A percentile compares a stretch with the other conserved stretches of the same genome.
Conservation (phyloP, 2,113 vertebrate genomes). For the Microcebus griseorufus region DNA sequence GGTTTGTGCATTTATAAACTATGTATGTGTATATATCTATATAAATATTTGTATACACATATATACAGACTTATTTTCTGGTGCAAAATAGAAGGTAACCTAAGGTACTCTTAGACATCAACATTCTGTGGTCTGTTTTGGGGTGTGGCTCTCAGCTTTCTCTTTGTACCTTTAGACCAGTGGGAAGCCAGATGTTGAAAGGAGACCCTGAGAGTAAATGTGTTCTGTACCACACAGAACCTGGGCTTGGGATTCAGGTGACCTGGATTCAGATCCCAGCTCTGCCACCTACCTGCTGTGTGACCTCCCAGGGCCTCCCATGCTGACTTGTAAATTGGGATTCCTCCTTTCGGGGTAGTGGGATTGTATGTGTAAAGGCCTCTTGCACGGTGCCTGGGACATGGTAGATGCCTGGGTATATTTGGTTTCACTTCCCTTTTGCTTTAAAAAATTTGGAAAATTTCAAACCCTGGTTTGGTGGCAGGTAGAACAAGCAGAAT, state of each 20-base stretch:
- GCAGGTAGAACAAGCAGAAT: background rate
- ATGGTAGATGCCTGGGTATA: conserved; percentile 62
- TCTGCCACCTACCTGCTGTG: background rate
- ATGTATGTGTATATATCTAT: conserved; percentile 40
- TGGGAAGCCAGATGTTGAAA: background rate
- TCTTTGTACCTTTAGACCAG: background rate
- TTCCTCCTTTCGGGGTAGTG: background rate
- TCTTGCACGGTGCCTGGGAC: conserved; percentile 20
- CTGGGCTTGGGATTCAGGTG: background rate
- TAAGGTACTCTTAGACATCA: background rate
- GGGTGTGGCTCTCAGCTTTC: conserved; percentile 28
- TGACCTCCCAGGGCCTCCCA: background rate
- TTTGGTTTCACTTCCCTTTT: conserved; percentile 53
- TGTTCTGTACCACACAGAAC: background rate
- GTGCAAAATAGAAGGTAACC: conserved; percentile 36
- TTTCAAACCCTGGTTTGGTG: background rate
- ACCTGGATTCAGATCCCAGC: background rate
- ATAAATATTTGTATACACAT: background rate
- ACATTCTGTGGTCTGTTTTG: conserved; percentile 40
- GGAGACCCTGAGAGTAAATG: background rate
- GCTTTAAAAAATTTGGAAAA: background rate
- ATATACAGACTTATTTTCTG: background rate
- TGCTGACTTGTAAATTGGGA: background rate
- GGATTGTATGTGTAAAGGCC: background rate
- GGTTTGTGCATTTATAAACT: conserved; percentile 58